These are phyloP conservation scores for Hydraecia micacea DNA, from an alignment of 2,888 invertebrate genomes.

Conservation along the genomic window DNA sequence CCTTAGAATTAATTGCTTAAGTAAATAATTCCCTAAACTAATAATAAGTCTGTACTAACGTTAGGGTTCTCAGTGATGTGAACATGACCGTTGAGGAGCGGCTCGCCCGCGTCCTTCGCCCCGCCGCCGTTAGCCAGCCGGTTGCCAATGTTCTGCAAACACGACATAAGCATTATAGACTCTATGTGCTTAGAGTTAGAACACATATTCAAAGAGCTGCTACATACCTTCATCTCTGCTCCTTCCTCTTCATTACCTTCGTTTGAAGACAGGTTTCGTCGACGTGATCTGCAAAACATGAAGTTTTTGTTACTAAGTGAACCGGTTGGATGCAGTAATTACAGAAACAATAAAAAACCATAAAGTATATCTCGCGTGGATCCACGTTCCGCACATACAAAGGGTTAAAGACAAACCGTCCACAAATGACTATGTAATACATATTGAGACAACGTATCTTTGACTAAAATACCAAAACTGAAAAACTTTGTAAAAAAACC, in stretches of 20 bases:
- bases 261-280: constrained; percentile 69
- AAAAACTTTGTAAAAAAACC: background rate
- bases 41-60: constrained; percentile 80
- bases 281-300: constrained; percentile 71
- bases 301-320: background rate
- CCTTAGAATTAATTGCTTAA: background rate
- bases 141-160: constrained; percentile 76
- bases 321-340: no score
- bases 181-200: background rate
- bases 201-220: background rate
- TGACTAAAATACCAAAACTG: background rate
- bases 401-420: background rate
- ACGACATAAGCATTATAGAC: constrained; percentile 40
- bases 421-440: background rate
- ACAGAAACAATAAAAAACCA: no score
- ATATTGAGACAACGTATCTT: background rate
- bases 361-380: no score
- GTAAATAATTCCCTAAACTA: background rate
- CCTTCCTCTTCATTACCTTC: constrained; percentile 79
- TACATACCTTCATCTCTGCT: constrained; percentile 82
- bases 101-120: constrained; percentile 83
- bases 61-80: constrained; percentile 93
- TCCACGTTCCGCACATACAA: no score
- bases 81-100: constrained; percentile 90
- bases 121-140: constrained; percentile 84